A percentile compares a stretch with the other conserved stretches of the same genome.
These are phyloP conservation scores for Dendropsophus ebraccatus DNA, from an alignment of 2,113 vertebrate genomes.

Conservation along the genomic window DNA sequence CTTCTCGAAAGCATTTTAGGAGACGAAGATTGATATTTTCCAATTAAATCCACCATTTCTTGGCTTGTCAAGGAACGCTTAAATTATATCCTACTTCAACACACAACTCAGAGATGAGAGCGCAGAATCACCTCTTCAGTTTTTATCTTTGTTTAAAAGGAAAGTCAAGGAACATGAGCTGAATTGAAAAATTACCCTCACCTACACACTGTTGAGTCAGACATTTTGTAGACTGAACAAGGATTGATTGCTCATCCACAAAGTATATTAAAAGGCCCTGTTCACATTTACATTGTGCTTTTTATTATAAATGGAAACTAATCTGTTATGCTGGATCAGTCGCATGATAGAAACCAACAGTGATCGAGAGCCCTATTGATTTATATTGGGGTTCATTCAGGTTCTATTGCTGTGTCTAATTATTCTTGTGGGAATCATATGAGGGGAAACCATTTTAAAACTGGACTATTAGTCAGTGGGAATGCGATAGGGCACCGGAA, in stretches of 20 bases:
- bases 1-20: constrained; percentile 37
- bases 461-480: no score
- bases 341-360: no score
- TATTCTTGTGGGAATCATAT: no score
- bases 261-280: not conserved
- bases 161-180: not conserved
- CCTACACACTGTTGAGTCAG: not conserved
- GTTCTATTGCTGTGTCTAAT: no score
- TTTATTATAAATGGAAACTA: no score
- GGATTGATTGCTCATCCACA: not conserved
- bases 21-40: constrained; percentile 54
- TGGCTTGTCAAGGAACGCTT: constrained; percentile 49
- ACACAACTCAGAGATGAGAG: not conserved
- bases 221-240: not conserved
- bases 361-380: no score
- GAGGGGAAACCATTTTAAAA: no score
- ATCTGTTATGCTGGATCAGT: no score
- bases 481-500: no score
- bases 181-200: not conserved
- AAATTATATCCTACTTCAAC: constrained; percentile 30
- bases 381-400: no score
- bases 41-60: constrained; percentile 53
- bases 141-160: constrained; percentile 13
- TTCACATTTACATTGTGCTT: not conserved
- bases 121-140: constrained; percentile 7